phyloP scores from a whole-genome alignment of 2,888 invertebrate genomes.

The Orthosia gothica region DNA sequence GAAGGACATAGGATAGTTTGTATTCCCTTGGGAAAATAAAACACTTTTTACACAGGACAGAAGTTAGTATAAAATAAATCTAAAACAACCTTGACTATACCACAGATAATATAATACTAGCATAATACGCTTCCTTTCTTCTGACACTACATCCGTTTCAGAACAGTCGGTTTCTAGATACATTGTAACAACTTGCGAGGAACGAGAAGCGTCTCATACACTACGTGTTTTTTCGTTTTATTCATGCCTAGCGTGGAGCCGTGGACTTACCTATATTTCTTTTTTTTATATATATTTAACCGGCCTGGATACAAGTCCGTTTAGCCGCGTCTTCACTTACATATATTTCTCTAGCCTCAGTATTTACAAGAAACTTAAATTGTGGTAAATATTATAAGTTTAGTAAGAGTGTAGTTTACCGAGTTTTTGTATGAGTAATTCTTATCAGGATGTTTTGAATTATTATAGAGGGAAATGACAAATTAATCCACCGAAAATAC shows the following conservation, averaged over 20 bases:
- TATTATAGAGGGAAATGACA: background rate
- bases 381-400: background rate
- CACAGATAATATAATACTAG: no score
- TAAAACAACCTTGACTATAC: no score
- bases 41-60: no score
- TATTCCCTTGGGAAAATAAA: no score
- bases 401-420: background rate
- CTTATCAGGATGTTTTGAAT: background rate
- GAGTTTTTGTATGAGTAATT: background rate
- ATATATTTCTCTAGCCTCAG: background rate
- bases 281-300: no score
- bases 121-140: background rate
- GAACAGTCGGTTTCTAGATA: no score
- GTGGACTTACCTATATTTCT: no score
- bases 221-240: background rate
- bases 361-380: background rate
- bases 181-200: background rate
- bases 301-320: no score
- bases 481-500: background rate
- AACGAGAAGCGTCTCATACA: background rate
- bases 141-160: background rate
- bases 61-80: no score
- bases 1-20: no score
- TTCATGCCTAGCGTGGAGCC: background rate
- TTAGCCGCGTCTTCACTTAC: no score